Evolutionary conservation across 2,113 vertebrate species (phyloP), one percentile per base, ranked within the genome.

Genomic region (Chaetorhynchus papuensis): DNA sequence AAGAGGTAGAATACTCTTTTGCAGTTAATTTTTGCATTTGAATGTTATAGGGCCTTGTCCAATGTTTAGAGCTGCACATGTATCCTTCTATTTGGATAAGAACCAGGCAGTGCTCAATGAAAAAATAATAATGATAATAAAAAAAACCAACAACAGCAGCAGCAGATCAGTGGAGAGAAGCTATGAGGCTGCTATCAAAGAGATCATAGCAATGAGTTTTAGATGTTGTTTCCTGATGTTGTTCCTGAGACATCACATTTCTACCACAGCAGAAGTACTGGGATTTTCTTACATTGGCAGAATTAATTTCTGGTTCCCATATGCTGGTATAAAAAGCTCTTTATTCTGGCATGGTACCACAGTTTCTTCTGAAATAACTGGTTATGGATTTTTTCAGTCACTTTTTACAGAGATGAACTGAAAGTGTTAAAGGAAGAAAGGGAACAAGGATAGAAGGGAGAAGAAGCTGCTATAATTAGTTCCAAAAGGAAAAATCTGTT

Each of bases 41-140:
- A 75, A 27, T 53, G 18, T 68, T 53, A 16, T 7, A 59, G 27
- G 11, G 45, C 9, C 15, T 52, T 71, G 47, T n/a, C 26, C 19
- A 53, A 37, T 26, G 4, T 66, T 83, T 86, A 47, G 39, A 27
- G 5, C 15, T 84, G 21, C 35, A 64, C 7, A 24, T 0, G 0
- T 33, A 3, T 11, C 17, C 27, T 76, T 74, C 21, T 27, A 16
- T 35, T 71, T 64, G 26, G 12, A 33, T 56, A 49, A 64, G 42
- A 83, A 24, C 4, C 16, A 78, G 42, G 23, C 12, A 66, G 45
- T 66, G 59, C 35, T 30, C 4, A 42, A 35, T 42, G 13, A 50
- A 24, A 66, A 75, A 72, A 66, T 15, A 61, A 45, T 13, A 35
- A 37, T 33, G 13, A 35, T 14, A 49, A 35, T 19, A 24, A 47